A percentile compares a stretch with the other conserved stretches of the same genome.
Conservation (phyloP, 2,888 invertebrate species). For the Microplitis deprimator region DNA sequence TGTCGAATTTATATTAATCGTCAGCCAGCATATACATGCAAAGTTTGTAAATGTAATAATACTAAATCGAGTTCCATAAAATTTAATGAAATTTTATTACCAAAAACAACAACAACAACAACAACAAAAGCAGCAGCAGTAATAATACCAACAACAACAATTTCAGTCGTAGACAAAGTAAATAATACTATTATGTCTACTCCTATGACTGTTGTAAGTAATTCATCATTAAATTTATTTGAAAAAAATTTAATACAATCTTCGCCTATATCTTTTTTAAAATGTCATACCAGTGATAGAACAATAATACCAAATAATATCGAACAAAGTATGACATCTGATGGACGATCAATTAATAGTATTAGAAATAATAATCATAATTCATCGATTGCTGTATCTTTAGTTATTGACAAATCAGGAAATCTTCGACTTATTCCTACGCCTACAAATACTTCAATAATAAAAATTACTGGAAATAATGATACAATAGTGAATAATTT, state of each 20-base stretch:
- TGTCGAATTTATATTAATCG: too few species aligned
- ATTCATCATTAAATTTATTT: too few species aligned
- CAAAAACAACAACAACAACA: too few species aligned
- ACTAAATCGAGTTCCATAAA: too few species aligned
- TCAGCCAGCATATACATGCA: too few species aligned
- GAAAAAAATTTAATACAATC: not conserved
- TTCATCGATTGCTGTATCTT: not conserved
- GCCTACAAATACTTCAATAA: not conserved
- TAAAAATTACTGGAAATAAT: not conserved
- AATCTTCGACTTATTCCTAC: not conserved
- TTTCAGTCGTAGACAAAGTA: too few species aligned
- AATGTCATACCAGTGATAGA: not conserved
- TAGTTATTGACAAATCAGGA: not conserved
- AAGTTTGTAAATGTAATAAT: too few species aligned
- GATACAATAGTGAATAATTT: not conserved
- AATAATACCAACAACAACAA: too few species aligned
- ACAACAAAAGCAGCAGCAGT: too few species aligned
- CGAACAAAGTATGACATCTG: not conserved
- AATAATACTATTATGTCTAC: too few species aligned
- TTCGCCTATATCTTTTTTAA: not conserved
- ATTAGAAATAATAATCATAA: not conserved
- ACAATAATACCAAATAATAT: slow-evolving; percentile 1
- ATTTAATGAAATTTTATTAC: too few species aligned
- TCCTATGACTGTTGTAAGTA: too few species aligned
- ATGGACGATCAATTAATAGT: not conserved